Base-by-base conservation (phyloP, 1,140 invertebrate species). In the Lordiphosa stackelbergi region DNA sequence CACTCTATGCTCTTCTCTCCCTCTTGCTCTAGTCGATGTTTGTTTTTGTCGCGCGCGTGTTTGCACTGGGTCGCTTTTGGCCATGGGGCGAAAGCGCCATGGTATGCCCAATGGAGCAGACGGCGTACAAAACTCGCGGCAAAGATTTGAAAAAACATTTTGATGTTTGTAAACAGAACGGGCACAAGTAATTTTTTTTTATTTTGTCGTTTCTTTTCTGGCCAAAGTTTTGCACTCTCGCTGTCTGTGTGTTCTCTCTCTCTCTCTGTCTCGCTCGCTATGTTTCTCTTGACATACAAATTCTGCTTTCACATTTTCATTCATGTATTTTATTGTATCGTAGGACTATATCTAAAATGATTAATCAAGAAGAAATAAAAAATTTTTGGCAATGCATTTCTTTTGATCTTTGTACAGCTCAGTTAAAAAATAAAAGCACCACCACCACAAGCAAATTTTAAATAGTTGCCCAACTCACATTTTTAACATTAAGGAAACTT, bases 1-100 rank as follows among this genome's bases (percentile, higher is more conserved):
- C 13, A 24, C 46, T 16, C 13, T 10, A 12, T 10, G 10, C 11
- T 11, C 45, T 46, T 19, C 28, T 51, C 10, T 52, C 37, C 16
- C 16, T 16, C 16, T 16, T 16, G 16, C 16, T 51, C 52, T 45
- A 28, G 24, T 38, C 12, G 12, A 45, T 71, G 72, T 79, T 79
- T 83, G 63, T 75, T 83, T 79, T 71, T 69, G 64, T 75, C 66
- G 75, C 58, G 75, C 75, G 75, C 77, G 75, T 79, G 75, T 79
- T 79, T 75, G 66, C 45, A 58, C 62, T 66, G 34, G 49, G 63
- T 55, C 53, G 55, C 57, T 60, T 49, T 60, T 56, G 38, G 42
- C n/a, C 9, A 19, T 65, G 36, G 35, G 58, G 71, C 75, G 73
- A 77, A 77, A 77, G 73, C 68, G 59, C 62, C 55, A 59, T 28